These are phyloP conservation scores for Abscondita cerata DNA, from an alignment of 2,888 invertebrate genomes.

Conservation along the genomic window DNA sequence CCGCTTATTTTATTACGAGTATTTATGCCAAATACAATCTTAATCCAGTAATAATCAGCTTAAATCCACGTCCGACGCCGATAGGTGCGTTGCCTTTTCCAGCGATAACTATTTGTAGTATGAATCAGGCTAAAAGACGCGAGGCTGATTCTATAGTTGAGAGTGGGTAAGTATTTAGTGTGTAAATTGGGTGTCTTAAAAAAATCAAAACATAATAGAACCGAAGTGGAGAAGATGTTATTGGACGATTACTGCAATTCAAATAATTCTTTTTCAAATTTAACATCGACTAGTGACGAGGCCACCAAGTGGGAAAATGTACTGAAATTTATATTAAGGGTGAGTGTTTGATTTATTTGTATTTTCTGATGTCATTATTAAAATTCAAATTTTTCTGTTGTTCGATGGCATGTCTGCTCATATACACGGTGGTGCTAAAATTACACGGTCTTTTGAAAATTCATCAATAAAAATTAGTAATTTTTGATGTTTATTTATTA, in stretches of 20 bases:
- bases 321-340: constrained; percentile 58
- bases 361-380: too few relatives aligned
- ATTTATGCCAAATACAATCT: constrained; percentile 76
- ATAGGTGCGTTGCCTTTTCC: constrained; percentile 80
- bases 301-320: constrained; percentile 56
- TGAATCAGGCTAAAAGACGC: constrained; percentile 76
- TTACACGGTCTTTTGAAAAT: too few relatives aligned
- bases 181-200: not conserved
- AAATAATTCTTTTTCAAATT: constrained; percentile 41
- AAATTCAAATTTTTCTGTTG: too few relatives aligned
- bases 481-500: too few relatives aligned
- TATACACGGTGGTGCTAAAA: too few relatives aligned
- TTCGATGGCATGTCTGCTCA: too few relatives aligned
- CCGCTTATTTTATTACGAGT: constrained; percentile 74
- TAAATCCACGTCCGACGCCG: constrained; percentile 74
- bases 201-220: constrained; percentile 16
- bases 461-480: too few relatives aligned
- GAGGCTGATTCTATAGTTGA: constrained; percentile 63
- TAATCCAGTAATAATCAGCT: constrained; percentile 79
- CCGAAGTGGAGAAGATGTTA: constrained; percentile 49
- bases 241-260: constrained; percentile 54
- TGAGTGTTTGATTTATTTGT: too few relatives aligned
- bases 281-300: constrained; percentile 28
- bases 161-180: constrained; percentile 12
- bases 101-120: constrained; percentile 83